Percentiles rank a stretch among this genome's conserved stretches.
Evolutionary conservation across 2,888 invertebrate species (phyloP).

Genomic region (Lasioglossum pauxillum): DNA sequence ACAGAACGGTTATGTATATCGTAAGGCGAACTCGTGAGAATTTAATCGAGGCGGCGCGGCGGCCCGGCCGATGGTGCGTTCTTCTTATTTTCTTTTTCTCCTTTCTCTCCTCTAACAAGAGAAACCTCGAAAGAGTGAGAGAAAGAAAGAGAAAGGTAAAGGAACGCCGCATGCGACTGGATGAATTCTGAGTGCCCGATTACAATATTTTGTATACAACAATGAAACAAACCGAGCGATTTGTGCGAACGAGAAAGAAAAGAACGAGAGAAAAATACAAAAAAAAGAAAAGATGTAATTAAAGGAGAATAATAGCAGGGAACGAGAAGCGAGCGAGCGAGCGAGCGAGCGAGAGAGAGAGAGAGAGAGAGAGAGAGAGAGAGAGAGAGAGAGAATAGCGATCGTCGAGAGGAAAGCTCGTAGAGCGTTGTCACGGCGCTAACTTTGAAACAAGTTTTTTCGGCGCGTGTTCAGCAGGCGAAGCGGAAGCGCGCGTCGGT

Average conservation of each 20-base stretch:
- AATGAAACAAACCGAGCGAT: constrained; percentile 13
- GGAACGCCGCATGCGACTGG: constrained; percentile 35
- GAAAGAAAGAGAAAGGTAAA: not conserved
- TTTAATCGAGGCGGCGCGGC: constrained; percentile 25
- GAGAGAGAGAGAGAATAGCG: constrained; percentile 16
- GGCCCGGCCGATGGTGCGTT: constrained; percentile 20
- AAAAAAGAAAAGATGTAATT: not conserved
- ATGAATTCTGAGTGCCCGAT: constrained; percentile 70
- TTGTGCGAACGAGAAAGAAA: constrained; percentile 5
- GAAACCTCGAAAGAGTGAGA: not conserved
- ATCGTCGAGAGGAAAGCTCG: constrained; percentile 2
- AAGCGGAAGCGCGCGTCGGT: constrained; percentile 2
- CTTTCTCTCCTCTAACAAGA: not conserved
- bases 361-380: too few relatives aligned
- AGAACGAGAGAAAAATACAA: constrained; percentile 10
- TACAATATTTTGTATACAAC: constrained; percentile 77
- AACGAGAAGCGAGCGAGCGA: not conserved
- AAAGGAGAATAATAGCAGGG: constrained; percentile 12
- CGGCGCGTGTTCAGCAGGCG: not conserved
- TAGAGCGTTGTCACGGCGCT: not conserved
- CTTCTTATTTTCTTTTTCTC: not conserved
- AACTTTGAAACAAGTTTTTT: not conserved
- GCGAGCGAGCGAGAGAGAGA: too few relatives aligned
- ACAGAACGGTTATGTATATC: constrained; percentile 32
- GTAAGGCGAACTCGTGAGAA: constrained; percentile 37